Percentiles rank a stretch among this genome's conserved stretches.
phyloP scores from a whole-genome alignment of 2,113 vertebrate species.

The Amazona vittata region DNA sequence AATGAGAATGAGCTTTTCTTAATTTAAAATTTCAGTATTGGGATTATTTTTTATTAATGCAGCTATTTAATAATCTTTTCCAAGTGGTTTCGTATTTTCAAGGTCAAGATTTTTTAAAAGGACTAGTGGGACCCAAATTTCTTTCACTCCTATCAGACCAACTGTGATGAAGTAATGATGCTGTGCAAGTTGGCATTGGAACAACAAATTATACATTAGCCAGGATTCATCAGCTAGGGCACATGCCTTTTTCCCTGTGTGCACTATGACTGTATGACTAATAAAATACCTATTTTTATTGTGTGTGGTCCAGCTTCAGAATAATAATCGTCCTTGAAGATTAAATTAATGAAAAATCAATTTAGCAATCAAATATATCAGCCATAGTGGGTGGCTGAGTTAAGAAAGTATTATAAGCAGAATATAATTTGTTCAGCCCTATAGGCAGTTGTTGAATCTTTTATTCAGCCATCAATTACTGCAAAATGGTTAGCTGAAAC shows the following conservation, averaged over 20 bases:
- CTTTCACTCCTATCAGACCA: background rate
- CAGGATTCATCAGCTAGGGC: background rate
- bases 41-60: constrained; percentile 20
- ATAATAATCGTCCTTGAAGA: constrained; percentile 47
- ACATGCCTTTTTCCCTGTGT: background rate
- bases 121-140: background rate
- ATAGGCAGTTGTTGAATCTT: constrained; percentile 29
- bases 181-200: constrained; percentile 29
- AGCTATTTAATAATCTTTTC: constrained; percentile 16
- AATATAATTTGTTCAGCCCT: constrained; percentile 34
- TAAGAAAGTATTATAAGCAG: constrained; percentile 17
- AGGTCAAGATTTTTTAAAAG: constrained; percentile 30
- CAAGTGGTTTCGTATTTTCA: constrained; percentile 20
- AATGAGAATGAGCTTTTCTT: constrained; percentile 10
- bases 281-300: constrained; percentile 58
- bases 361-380: constrained; percentile 59
- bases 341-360: constrained; percentile 70
- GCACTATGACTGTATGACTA: constrained; percentile 30
- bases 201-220: constrained; percentile 29
- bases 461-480: constrained; percentile 24
- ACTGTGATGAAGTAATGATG: constrained; percentile 6
- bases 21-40: constrained; percentile 6
- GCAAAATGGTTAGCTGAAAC: constrained; percentile 36
- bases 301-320: constrained; percentile 50
- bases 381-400: constrained; percentile 32